Conservation (phyloP, 2,113 vertebrate genomes). For the Lagenorhynchus albirostris region DNA sequence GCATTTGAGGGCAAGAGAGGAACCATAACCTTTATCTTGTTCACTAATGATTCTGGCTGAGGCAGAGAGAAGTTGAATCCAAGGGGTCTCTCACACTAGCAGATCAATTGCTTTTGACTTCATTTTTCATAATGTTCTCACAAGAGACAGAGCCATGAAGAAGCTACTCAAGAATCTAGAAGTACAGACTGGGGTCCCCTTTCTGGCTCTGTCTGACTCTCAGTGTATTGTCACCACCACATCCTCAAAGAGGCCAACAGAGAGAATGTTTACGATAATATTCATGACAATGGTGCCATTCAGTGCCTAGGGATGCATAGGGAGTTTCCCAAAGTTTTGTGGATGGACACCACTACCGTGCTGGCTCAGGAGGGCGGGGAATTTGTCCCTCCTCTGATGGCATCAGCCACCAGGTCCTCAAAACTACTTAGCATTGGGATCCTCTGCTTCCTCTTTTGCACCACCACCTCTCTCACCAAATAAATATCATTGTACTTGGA, state of each 20-base stretch:
- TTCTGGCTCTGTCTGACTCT: neutral
- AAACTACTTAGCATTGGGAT: neutral
- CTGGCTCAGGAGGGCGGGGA: neutral
- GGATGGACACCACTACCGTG: neutral
- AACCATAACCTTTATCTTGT: neutral
- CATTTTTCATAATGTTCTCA: neutral
- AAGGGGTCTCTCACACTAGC: neutral
- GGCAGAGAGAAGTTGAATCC: neutral
- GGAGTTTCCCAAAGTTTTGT: neutral
- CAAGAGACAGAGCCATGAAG: neutral
- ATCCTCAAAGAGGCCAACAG: neutral
- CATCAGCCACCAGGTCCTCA: neutral
- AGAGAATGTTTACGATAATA: neutral
- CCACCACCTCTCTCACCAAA: neutral
- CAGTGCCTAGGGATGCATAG: neutral
- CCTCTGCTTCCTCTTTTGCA: neutral
- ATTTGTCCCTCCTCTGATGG: neutral
- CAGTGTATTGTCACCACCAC: neutral
- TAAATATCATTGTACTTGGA: neutral
- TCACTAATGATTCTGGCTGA: neutral
- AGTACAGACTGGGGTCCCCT: fast-evolving
- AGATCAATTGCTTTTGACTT: neutral
- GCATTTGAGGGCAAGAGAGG: neutral
- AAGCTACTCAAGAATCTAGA: neutral
- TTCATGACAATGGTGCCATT: neutral